Evolutionary conservation across 1,140 invertebrate genomes (phyloP).

Genomic region (Platorchestia sp.): DNA sequence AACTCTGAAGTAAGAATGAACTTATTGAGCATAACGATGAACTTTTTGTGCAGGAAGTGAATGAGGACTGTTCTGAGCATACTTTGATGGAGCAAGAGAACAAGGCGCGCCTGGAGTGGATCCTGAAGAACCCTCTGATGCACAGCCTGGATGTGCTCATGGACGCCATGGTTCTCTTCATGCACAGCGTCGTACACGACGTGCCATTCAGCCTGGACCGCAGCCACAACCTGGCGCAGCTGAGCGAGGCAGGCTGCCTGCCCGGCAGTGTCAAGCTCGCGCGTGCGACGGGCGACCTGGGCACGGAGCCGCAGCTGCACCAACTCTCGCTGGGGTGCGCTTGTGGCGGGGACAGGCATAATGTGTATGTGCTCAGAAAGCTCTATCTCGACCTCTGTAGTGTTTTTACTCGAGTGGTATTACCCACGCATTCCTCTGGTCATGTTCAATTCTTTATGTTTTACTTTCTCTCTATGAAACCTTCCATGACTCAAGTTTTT

Average conservation of each 20-base stretch:
- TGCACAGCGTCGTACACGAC: slow-evolving; percentile 20
- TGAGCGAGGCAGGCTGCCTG: background rate
- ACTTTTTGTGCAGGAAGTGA: background rate
- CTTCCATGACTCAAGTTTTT: slow-evolving; percentile 82
- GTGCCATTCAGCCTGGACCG: slow-evolving; percentile 20
- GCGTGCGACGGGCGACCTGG: background rate
- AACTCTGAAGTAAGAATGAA: too few species aligned
- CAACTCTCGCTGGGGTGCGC: slow-evolving; percentile 58
- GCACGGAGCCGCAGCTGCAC: background rate
- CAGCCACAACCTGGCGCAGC: background rate
- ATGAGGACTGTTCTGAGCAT: background rate
- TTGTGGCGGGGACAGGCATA: slow-evolving; percentile 60
- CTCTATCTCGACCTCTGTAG: slow-evolving; percentile 73
- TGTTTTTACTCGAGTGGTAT: slow-evolving; percentile 81
- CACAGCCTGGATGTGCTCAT: slow-evolving; percentile 46
- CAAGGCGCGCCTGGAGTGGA: slow-evolving; percentile 24
- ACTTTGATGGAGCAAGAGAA: background rate
- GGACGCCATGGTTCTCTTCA: slow-evolving; percentile 28
- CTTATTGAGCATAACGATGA: too few species aligned
- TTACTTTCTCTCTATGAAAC: slow-evolving; percentile 80
- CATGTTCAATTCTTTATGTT: slow-evolving; percentile 85
- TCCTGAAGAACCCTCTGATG: slow-evolving; percentile 40
- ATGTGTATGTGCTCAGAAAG: slow-evolving; percentile 57
- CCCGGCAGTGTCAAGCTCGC: slow-evolving; percentile 31
- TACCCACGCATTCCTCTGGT: slow-evolving; percentile 80